Percentiles rank a stretch among this genome's conserved stretches.
Evolutionary conservation across 2,888 invertebrate species (phyloP).

Genomic region (Diarsia dahlii): DNA sequence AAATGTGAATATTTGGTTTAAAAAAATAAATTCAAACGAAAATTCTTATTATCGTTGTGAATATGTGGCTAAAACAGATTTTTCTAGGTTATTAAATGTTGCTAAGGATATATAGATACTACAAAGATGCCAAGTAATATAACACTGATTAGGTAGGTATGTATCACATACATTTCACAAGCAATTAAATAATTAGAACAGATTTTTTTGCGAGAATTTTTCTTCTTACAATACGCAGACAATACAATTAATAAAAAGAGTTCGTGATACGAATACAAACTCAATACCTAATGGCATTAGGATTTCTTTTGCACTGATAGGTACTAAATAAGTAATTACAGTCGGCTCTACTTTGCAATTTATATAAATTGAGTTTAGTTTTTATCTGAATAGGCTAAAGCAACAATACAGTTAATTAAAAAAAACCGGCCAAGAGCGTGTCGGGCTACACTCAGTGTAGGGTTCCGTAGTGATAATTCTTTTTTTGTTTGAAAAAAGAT

Average conservation of each 20-base stretch:
- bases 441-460: too few species aligned
- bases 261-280: conserved; percentile 20
- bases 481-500: too few species aligned
- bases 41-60: conserved; percentile 14
- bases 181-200: conserved; percentile 29
- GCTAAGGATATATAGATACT: background rate
- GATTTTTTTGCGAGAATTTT: conserved; percentile 6
- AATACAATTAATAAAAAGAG: conserved; percentile 15
- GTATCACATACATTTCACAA: conserved; percentile 8
- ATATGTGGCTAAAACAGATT: background rate
- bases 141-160: background rate
- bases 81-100: background rate
- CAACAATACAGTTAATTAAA: conserved; percentile 28
- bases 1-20: conserved; percentile 20
- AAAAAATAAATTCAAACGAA: conserved; percentile 11
- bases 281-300: background rate
- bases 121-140: background rate
- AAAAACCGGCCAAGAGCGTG: too few species aligned
- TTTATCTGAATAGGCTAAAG: conserved; percentile 24
- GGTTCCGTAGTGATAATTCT: too few species aligned
- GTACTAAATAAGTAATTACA: conserved; percentile 28
- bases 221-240: background rate
- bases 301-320: conserved; percentile 20
- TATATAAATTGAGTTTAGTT: conserved; percentile 31
- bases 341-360: conserved; percentile 27